Conservation (phyloP, 2,797 vertebrate species). For the Pempheris klunzingeri region DNA sequence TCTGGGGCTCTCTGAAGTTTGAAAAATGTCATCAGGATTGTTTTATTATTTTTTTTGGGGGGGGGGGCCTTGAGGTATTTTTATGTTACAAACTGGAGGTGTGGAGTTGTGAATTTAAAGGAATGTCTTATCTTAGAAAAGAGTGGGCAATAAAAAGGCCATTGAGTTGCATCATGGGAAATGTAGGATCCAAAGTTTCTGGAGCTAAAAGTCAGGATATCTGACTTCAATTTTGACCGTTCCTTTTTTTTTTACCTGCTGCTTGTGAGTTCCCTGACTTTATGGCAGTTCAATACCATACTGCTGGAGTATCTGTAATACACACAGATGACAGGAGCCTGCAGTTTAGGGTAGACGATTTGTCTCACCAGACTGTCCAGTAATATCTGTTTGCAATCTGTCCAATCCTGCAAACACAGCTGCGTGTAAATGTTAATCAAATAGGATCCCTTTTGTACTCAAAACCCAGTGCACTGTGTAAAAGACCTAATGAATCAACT, state of each 20-base stretch:
- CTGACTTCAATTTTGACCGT: neutral
- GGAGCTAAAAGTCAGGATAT: neutral
- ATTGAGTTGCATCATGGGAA: conserved; percentile 7
- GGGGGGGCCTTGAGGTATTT: no score
- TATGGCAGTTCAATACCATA: neutral
- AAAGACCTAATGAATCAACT: conserved; percentile 1
- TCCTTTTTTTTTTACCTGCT: neutral
- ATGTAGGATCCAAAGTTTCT: neutral
- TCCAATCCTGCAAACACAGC: neutral
- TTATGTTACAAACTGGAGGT: neutral
- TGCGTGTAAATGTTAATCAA: neutral
- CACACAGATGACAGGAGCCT: neutral
- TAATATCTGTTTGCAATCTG: neutral
- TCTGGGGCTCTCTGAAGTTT: neutral
- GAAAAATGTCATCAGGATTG: neutral
- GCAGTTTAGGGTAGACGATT: neutral
- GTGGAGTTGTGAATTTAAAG: no score
- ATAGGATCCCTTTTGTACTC: neutral
- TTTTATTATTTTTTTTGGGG: neutral
- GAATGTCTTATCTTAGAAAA: no score
- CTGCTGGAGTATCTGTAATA: neutral
- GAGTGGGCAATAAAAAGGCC: neutral
- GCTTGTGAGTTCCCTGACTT: neutral
- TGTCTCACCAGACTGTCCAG: neutral
- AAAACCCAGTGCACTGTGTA: neutral